phyloP scores from a whole-genome alignment of 2,888 invertebrate species.

The Parnassius orleans region DNA sequence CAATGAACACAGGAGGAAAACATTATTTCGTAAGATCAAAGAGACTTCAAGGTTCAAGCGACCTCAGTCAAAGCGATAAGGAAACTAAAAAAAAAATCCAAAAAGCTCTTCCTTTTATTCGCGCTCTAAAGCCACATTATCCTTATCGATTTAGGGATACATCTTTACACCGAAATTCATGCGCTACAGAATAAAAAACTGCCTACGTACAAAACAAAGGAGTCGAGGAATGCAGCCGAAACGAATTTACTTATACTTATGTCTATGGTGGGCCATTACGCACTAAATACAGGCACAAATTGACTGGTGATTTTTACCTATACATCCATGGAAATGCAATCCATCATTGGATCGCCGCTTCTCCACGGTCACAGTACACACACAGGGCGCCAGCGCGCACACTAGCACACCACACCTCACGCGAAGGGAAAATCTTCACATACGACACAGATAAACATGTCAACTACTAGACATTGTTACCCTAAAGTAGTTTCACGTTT shows the following conservation, averaged over 20 bases:
- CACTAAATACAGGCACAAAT: constrained; percentile 50
- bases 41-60: constrained; percentile 54
- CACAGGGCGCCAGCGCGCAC: constrained; percentile 63
- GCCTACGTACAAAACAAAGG: constrained; percentile 54
- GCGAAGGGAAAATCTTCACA: constrained; percentile 81
- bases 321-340: constrained; percentile 78
- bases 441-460: constrained; percentile 82
- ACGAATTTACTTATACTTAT: constrained; percentile 36
- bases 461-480: constrained; percentile 81
- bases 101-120: constrained; percentile 44
- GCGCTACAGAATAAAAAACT: constrained; percentile 46
- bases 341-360: constrained; percentile 75
- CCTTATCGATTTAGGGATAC: constrained; percentile 59
- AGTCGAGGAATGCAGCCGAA: constrained; percentile 37
- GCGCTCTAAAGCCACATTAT: constrained; percentile 42
- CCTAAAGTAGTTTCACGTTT: constrained; percentile 75
- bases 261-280: constrained; percentile 45
- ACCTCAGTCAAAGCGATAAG: constrained; percentile 52
- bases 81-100: constrained; percentile 43
- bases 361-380: constrained; percentile 65
- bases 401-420: constrained; percentile 74
- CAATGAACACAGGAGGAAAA: constrained; percentile 54
- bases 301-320: constrained; percentile 71
- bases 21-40: constrained; percentile 51
- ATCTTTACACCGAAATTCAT: constrained; percentile 49